Percentiles rank a stretch among this genome's conserved stretches.
These are phyloP conservation scores for Nomada flava DNA, from an alignment of 2,888 invertebrate species.

Conservation along the genomic window DNA sequence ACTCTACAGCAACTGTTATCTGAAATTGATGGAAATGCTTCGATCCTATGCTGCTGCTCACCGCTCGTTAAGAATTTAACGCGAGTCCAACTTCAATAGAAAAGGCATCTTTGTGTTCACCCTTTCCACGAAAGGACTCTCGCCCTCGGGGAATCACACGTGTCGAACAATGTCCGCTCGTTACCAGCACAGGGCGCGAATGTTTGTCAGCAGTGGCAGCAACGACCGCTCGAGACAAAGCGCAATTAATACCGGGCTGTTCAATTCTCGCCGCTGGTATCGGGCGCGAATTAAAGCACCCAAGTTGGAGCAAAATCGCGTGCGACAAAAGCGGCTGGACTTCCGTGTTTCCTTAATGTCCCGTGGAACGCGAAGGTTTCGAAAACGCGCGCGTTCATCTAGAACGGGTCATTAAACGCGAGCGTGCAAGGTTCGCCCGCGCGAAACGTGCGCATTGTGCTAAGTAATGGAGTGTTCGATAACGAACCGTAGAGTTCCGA, in stretches of 20 bases:
- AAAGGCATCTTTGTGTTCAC: constrained; percentile 13
- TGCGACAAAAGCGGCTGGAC: constrained; percentile 32
- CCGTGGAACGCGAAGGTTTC: constrained; percentile 23
- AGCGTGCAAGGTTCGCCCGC: neutral
- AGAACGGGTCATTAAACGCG: constrained; percentile 22
- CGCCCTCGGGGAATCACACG: constrained; percentile 45
- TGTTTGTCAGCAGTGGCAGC: constrained; percentile 63
- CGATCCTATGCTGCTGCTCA: constrained; percentile 4
- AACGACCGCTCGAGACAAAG: constrained; percentile 71
- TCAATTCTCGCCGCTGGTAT: constrained; percentile 45
- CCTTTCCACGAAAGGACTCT: constrained; percentile 32
- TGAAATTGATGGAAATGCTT: no score
- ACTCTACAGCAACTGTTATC: no score
- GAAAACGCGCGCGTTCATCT: constrained; percentile 20
- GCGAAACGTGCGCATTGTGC: neutral
- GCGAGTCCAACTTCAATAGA: neutral
- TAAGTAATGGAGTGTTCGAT: constrained; percentile 12
- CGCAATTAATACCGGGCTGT: constrained; percentile 71
- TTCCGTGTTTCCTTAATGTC: constrained; percentile 42
- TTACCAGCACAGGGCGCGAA: constrained; percentile 64
- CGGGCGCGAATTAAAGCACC: constrained; percentile 53
- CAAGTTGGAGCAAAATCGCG: constrained; percentile 35
- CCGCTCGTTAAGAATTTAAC: constrained; percentile 39
- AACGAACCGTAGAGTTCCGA: neutral
- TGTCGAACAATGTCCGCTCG: constrained; percentile 75